Base-by-base conservation (phyloP, 2,113 vertebrate species). In the Pavo muticus region DNA sequence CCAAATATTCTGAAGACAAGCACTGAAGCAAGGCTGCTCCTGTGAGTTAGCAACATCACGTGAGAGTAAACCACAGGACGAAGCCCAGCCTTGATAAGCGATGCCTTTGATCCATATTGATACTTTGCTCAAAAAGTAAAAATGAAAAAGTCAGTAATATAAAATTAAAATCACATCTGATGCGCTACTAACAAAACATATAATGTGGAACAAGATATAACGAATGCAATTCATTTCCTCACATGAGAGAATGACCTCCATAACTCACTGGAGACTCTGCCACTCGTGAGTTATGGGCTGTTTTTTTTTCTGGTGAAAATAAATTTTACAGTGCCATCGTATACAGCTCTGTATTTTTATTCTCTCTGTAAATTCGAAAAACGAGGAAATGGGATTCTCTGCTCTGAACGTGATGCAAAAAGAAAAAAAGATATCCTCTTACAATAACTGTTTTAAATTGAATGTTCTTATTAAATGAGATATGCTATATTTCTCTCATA, bases 241-340 rank as follows among this genome's bases (percentile, higher is more conserved):
- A 91, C 92, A 94, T 91, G 96, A 96, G 96, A 96, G 97, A 98
- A 96, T 97, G 97, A 96, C 97, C 97, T 97, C 97, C 96, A 97
- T 97, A 97, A 98, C 82, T 98, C 97, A 98, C 88, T 96, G 84
- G 95, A 98, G 97, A 94, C 92, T 63, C 96, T 97, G 97, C 96
- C 97, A 96, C 90, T 97, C 88, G 59, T 98, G 98, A 98, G 93
- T 98, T 98, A 98, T 98, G 94, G 95, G 94, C 98, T 97, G 97
- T 98, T 98, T 96, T 88, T 88, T 96, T 96, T 97, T 91, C 97
- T 93, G 95, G 95, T 92, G 95, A 97, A 98, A 98, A 97, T 97
- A 97, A 98, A 98, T 98, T 97, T 89, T 97, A 88, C 93, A 5
- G 68, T 90, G 91, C 85, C 35, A 9, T 93, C 76, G 1, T 96